Conservation (phyloP, 2,797 vertebrate genomes). For the Lagodon rhomboides region DNA sequence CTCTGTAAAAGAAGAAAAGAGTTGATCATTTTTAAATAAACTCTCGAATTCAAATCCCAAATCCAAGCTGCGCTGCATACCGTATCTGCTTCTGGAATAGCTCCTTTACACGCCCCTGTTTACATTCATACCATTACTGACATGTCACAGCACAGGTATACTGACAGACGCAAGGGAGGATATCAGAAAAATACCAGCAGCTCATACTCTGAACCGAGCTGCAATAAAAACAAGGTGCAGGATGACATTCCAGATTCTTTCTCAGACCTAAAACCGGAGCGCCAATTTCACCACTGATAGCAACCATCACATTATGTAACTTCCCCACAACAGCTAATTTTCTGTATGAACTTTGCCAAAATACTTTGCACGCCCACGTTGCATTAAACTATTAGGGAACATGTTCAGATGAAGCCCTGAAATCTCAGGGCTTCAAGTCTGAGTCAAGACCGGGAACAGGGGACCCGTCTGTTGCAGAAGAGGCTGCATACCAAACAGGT, state of each 20-base stretch:
- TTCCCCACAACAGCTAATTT: slow-evolving; percentile 40
- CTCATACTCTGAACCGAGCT: slow-evolving; percentile 21
- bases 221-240: slow-evolving; percentile 41
- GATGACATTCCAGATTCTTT: slow-evolving; percentile 37
- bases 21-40: not conserved
- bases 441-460: slow-evolving; percentile 51
- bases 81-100: slow-evolving; percentile 43
- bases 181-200: slow-evolving; percentile 64
- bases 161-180: slow-evolving; percentile 42
- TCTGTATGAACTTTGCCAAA: slow-evolving; percentile 29
- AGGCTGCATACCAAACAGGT: slow-evolving; percentile 87
- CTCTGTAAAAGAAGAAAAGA: not conserved
- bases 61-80: not conserved
- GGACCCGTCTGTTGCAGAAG: slow-evolving; percentile 61
- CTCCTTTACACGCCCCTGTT: slow-evolving; percentile 65
- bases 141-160: slow-evolving; percentile 80
- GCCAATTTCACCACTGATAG: slow-evolving; percentile 33
- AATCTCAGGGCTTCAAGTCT: slow-evolving; percentile 41
- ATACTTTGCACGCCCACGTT: slow-evolving; percentile 34
- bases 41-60: not conserved
- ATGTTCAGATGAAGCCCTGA: slow-evolving; percentile 44
- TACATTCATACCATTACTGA: slow-evolving; percentile 79
- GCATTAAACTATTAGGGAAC: slow-evolving; percentile 6
- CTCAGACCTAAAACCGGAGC: slow-evolving; percentile 10
- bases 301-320: slow-evolving; percentile 40